Base-by-base conservation (phyloP, 2,113 vertebrate species). In the Todiramphus chloris region DNA sequence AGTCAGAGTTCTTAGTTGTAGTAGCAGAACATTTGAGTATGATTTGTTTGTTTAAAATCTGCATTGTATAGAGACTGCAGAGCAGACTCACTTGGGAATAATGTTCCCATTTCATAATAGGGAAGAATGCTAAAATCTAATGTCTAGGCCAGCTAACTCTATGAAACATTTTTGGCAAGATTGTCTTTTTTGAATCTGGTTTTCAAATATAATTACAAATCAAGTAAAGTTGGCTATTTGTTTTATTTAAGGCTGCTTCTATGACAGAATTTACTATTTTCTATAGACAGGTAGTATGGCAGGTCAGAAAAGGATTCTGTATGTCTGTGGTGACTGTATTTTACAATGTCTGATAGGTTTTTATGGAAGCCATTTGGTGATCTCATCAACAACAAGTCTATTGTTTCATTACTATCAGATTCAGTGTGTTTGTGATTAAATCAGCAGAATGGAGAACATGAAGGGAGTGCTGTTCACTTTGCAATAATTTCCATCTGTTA, bases 401-500 rank as follows among this genome's bases (percentile, higher is more conserved):
- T 98, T 97, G 96, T 98, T 97, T 97, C 88, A 96, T 97, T 97
- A 94, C 79, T 97, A 97, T 96, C 95, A 97, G 94, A 96, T 96
- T 97, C 60, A 46, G 82, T 97, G 94, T 95, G 92, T 97, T 97
- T 97, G 92, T 96, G 94, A 97, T 98, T 98, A 98, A 97, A 97
- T 91, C 90, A 92, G 83, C 87, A 96, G 93, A 96, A 88, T 95
- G 68, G 95, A 96, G 95, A 96, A 93, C 94, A 96, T 96, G 96
- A 97, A 97, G 96, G 72, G 63, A 96, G 59, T 96, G 86, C 96
- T 97, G 80, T 96, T 97, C 94, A 96, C 70, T 97, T 97, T 97
- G 76, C 92, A 96, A 91, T 97, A 82, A 97, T 94, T 98, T 97
- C 97, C 97, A 97, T 97, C 94, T 98, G 97, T 97, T 98, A 97